Evolutionary conservation across 2,888 invertebrate genomes (phyloP), one percentile per base, ranked within the genome.

Genomic region (Lucinisca nassula): DNA sequence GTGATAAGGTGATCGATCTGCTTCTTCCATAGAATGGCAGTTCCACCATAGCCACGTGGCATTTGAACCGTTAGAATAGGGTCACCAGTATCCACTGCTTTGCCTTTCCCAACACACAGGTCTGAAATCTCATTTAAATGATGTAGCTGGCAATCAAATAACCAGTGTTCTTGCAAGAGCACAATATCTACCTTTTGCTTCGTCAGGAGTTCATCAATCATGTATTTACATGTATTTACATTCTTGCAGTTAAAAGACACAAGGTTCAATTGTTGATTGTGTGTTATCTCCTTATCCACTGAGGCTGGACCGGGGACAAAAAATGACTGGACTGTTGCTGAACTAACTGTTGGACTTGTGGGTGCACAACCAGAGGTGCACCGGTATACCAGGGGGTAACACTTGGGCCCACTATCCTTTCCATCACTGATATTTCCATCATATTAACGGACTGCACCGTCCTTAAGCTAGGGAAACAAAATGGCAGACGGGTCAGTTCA

Each of bases 21-120:
- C 40, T 30, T 74, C 38, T 81, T 81, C 75, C 81, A 80, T 10
- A 79, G 2, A 21, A 79, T 67, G 17, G 38, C 79, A 3, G 70
- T 70, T 24, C 67, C 79, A 40, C 79, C 79, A 35, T 79, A 70
- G 32, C 79, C 67, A 40, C 61, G 14, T 30, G 67, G 61, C 21
- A 79, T 61, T 37, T 67, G 67, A 6, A 35, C 30, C 32, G 75
- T 45, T 38, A 49, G 40, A 17, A 79, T 61, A 27, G 67, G 79
- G 14, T 79, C 27, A 27, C 70, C 12, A 40, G 40, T 61, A 38
- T 79, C 67, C 4, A 79, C 67, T 45, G 37, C 61, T 30, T 79
- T 79, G 21, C 79, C 67, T 40, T 10, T 45, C 12, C 27, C n/a
- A 27, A 27, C 24, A 12, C 17, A 27, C 12, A 49, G 10, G 4